Evolutionary conservation across 2,797 vertebrate genomes (phyloP), one percentile per base, ranked within the genome.

Genomic region (Peromyscus nudipes): DNA sequence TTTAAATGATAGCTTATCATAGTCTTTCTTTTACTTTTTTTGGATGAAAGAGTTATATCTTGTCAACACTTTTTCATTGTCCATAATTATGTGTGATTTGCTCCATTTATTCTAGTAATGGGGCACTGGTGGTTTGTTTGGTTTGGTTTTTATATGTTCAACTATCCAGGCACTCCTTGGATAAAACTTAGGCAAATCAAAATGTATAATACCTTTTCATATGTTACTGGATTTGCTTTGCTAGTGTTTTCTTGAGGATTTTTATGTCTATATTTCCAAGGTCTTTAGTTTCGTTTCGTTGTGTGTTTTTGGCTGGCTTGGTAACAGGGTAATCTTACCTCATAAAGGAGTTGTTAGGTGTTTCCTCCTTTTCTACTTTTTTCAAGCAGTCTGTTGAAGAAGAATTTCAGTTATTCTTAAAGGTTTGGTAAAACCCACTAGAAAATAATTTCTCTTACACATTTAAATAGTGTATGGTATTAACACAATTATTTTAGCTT

Each of bases 401-500:
- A 57, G 73, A 13, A 57, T 79, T 31, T 67, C 91, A 73, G 85
- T 96, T 96, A 71, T 87, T 82, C 29, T 93, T 95, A 88, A 97
- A 90, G 55, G 46, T 91, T 84, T 95, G 29, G 13, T 94, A 85
- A 65, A 83, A 86, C 82, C 71, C 27, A 94, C 25, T 69, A 95
- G 81, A 81, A 98, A 93, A 85, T 92, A 69, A 93, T 85, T 95
- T 96, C 21, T 76, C 69, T 96, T 93, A 55, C 29, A 82, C 11
- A 67, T 73, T 93, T 93, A 95, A 96, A 94, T 82, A 21, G 13
- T 92, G 67, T 79, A 85, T 80, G 43, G 25, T 96, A 90, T 79
- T 93, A 94, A 90, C 34, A 69, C 55, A 96, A 80, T 89, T 95
- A 95, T 96, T 97, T 97, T 94, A 75, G 49, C 52, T 88, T 92